Base-by-base conservation (phyloP, 2,113 vertebrate species). In the Passer domesticus region DNA sequence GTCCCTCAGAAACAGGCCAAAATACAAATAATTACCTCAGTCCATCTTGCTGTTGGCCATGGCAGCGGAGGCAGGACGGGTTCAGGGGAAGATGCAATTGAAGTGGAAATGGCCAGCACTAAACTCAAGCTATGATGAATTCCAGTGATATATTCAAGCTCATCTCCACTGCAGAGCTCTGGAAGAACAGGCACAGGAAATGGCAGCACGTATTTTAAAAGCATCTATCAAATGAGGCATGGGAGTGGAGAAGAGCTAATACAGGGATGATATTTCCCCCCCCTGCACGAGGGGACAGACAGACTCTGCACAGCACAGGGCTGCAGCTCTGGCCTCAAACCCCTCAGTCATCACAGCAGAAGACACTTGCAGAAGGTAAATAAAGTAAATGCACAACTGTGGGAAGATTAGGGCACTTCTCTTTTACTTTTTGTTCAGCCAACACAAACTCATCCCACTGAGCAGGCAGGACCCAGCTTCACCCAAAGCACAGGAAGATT, bases 1-100 rank as follows among this genome's bases (percentile, higher is more conserved):
- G 77, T 47, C 76, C 80, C 80, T 64, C 27, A 88, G 87, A 93
- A 96, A 87, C 1, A 1, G 80, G 73, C 60, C 83, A 94, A 94
- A 87, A 90, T 52, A 90, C 83, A 93, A 94, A 81, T 96, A 97
- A 97, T 89, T 68, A 68, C 89, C 60, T 95, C 92, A 41, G 92
- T 89, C 80, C 94, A 94, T 94, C 94, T 84, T 81, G 72, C 83
- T 37, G 52, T 3, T 90, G 95, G 87, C 94, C 89, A 56, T 2
- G 14, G 95, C 73, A 55, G 79, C 1, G 0, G 69, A 90, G 55
- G 90, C 89, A 82, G 80, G 86, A 75, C 1, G 6, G 92, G 86
- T 60, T 87, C 87, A 78, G 56, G 95, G 89, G 76, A 93, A 83
- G 77, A 55, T 49, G 68, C 87, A 94, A 89, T 33, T 91, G 89